Evolutionary conservation across 2,797 vertebrate genomes (phyloP), one percentile per base, ranked within the genome.

Genomic region (Amblyraja radiata): DNA sequence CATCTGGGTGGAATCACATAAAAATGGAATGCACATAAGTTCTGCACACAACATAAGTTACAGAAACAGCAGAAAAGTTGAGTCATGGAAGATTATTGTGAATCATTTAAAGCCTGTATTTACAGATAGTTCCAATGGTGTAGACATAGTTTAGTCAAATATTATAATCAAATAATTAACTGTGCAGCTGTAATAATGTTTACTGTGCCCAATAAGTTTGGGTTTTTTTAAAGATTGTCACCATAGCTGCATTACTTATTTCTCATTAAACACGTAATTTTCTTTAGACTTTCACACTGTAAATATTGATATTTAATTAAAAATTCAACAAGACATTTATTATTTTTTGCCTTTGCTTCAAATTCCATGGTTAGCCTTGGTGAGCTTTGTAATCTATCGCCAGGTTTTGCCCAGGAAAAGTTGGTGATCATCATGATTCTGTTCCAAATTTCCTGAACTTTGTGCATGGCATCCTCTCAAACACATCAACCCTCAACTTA

Each of bases 1-100:
- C 98, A 98, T 98, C 99, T 99, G 95, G 61, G 63, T 68, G 77
- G 74, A 83, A 68, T 86, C 63, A 81, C 78, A 74, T 74, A 74
- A 11, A 93, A 81, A 65, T 68, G 46, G 21, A 79, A 93, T 36
- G 93, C 76, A 80, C 93, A 81, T 11, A 36, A 6, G 23, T 76
- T 28, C 28, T 58, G 58, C 25, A 54, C 36, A n/a, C 25, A 73
- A 58, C 28, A 63, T 93, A 80, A 21, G 77, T 58, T 80, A 28
- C 6, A 78, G 80, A 32, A 93, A 93, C 14, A 81, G 32, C 11
- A 54, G 36, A 80, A 36, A 88, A 36, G n/a, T 21, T 88, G n/a
- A 32, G 63, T 88, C n/a, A 36, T 88, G 21, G 36, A 65, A 93
- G 77, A 93, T 65, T 80, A 65, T 6, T 11, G 36, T 7, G 32